These are phyloP conservation scores for Oxystoma pomonae DNA, from an alignment of 2,888 invertebrate genomes.

Conservation along the genomic window DNA sequence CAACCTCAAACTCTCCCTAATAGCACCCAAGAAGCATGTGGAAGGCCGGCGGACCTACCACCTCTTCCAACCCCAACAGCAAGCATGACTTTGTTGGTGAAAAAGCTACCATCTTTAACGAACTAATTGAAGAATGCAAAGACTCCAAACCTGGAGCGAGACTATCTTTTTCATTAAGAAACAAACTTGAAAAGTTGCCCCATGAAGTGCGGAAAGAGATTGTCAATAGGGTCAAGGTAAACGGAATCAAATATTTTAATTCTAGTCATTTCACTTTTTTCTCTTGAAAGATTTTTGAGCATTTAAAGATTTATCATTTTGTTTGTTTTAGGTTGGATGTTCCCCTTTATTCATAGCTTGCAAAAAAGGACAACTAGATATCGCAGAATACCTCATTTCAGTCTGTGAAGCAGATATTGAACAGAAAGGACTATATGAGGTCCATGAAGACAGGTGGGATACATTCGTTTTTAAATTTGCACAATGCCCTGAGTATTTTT, in stretches of 20 bases:
- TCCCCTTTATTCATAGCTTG: conserved; percentile 77
- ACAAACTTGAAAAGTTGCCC: conserved; percentile 55
- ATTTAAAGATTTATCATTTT: neutral
- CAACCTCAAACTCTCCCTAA: no score
- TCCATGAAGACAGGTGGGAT: conserved; percentile 76
- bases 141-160: conserved; percentile 65
- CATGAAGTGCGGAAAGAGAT: conserved; percentile 62
- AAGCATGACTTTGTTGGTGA: conserved; percentile 41
- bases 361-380: conserved; percentile 75
- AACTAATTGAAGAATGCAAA: conserved; percentile 63
- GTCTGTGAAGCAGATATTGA: conserved; percentile 82
- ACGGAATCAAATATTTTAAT: no score
- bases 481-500: no score
- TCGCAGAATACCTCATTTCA: conserved; percentile 80
- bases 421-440: conserved; percentile 80
- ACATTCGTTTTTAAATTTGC: no score
- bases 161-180: conserved; percentile 54
- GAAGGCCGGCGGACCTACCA: conserved; percentile 24
- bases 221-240: conserved; percentile 55
- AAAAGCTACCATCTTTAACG: conserved; percentile 55
- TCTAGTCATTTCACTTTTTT: no score
- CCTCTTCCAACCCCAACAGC: conserved; percentile 11
- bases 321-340: conserved; percentile 59
- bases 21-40: conserved; percentile 41
- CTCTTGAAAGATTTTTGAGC: no score